A percentile compares a stretch with the other conserved stretches of the same genome.
phyloP scores from a whole-genome alignment of 2,113 vertebrate species.

The Gymnarchus niloticus region DNA sequence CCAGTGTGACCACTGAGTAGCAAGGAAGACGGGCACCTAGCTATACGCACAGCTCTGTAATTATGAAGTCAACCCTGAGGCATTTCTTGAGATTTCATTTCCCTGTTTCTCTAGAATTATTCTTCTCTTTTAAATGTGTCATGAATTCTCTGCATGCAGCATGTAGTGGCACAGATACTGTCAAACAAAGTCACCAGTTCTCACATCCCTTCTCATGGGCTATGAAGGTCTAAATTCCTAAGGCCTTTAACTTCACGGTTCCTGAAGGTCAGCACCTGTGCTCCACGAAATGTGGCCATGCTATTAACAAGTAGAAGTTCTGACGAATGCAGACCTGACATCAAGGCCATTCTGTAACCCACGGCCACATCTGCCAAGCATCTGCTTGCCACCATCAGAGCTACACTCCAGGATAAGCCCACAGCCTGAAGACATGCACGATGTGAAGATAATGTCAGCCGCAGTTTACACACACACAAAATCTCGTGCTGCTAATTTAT shows the following conservation, averaged over 20 bases:
- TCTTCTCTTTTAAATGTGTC: background rate
- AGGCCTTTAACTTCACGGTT: background rate
- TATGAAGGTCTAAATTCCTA: background rate
- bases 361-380: background rate
- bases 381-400: background rate
- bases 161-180: background rate
- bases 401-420: background rate
- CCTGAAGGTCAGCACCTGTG: background rate
- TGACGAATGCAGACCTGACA: background rate
- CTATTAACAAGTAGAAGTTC: background rate
- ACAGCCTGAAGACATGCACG: background rate
- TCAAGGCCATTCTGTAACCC: background rate
- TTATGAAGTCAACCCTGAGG: background rate
- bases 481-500: background rate
- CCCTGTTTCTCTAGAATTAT: background rate
- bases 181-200: background rate
- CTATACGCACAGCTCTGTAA: background rate
- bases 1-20: slow-evolving; percentile 11
- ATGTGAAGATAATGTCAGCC: background rate
- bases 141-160: background rate
- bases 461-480: background rate
- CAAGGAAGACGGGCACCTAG: background rate
- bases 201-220: background rate
- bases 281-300: too few relatives aligned
- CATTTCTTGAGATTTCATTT: background rate